A percentile compares a stretch with the other conserved stretches of the same genome.
phyloP scores from a whole-genome alignment of 2,113 vertebrate genomes.

The Melierax canorus region DNA sequence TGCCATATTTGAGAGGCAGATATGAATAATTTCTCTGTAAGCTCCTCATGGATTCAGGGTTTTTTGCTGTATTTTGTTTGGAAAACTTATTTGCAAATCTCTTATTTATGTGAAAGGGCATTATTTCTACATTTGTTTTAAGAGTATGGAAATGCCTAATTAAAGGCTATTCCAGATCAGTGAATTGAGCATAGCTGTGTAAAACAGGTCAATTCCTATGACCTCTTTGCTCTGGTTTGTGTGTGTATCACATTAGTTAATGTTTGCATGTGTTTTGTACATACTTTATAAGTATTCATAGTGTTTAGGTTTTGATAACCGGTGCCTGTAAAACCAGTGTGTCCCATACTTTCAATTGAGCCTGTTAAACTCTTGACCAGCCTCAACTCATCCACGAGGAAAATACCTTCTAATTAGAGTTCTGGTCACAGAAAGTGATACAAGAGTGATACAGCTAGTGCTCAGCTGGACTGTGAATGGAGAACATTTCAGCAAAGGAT shows the following conservation, averaged over 20 bases:
- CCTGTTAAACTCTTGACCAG: neutral
- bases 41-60: neutral
- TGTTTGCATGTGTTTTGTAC: neutral
- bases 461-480: neutral
- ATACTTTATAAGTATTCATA: neutral
- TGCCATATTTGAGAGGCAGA: neutral
- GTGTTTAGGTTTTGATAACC: neutral
- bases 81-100: neutral
- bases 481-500: neutral
- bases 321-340: neutral
- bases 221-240: slow-evolving; percentile 23
- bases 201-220: slow-evolving; percentile 9
- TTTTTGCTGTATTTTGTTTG: neutral
- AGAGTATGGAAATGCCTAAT: slow-evolving; percentile 7
- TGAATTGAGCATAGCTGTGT: neutral
- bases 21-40: neutral
- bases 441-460: neutral
- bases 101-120: neutral
- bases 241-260: neutral
- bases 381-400: neutral
- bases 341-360: neutral
- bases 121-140: neutral
- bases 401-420: neutral
- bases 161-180: slow-evolving; percentile 28
- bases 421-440: neutral